Evolutionary conservation across 2,797 vertebrate genomes (phyloP), one percentile per base, ranked within the genome.

Genomic region (Bradypodion pumilum): DNA sequence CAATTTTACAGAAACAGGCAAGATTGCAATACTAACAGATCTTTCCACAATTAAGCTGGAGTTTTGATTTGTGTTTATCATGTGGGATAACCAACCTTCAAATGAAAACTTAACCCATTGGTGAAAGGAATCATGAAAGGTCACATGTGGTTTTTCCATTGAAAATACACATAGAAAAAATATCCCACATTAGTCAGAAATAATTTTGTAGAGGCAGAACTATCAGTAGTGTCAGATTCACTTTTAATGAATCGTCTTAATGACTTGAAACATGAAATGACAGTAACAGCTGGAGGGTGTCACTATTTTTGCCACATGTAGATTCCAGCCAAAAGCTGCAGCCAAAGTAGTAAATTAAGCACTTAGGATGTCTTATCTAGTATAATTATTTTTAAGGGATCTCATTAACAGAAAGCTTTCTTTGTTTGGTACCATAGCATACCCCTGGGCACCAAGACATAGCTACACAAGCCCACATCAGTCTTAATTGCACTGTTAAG

Each of bases 231-330:
- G 32, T 42, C 60, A 69, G 49, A 44, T 77, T 37, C 44, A 29
- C 7, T 40, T 44, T 75, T 42, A 63, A 81, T 77, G 42, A 77
- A 70, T 81, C 65, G 29, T 52, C 56, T 63, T 80, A 85, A 85
- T 74, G 46, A 35, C 29, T 72, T 85, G 79, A 42, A 70, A 85
- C 40, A 62, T 19, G 16, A 70, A 40, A 70, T 19, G n/a, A 35
- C 52, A 70, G 35, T 62, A 85, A 62, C 23, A 76, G 72, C 84
- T 77, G 79, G 78, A 81, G 27, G 19, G 35, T 29, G 56, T 52
- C 49, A 46, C 25, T 19, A 37, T 8, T 37, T 15, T 81, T 49
- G 49, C 40, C 63, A 70, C 15, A 16, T 3, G 1, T 49, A 52
- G 21, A 49, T 69, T 69, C 42, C 15, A 81, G 56, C 56, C 56